phyloP scores from a whole-genome alignment of 2,113 vertebrate genomes.

The Vombatus ursinus region DNA sequence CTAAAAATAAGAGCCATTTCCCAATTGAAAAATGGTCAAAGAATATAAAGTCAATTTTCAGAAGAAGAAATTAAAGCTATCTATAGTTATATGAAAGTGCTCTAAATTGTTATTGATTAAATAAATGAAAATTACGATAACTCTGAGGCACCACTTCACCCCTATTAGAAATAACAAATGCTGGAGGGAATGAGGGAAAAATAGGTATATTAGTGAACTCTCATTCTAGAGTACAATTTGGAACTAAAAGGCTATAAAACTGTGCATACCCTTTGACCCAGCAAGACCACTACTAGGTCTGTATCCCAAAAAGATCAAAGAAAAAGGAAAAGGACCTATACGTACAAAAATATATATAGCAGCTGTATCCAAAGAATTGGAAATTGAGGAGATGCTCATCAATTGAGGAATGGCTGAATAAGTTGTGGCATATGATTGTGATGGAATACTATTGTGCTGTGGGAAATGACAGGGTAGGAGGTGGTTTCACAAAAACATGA shows the following conservation, averaged over 20 bases:
- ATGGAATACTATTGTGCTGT: neutral
- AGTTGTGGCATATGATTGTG: neutral
- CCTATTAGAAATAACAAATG: neutral
- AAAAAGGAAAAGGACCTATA: neutral
- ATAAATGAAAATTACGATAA: neutral
- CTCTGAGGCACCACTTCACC: neutral
- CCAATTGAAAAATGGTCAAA: neutral
- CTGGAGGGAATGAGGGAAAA: neutral
- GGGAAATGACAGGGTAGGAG: neutral
- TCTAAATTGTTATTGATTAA: neutral
- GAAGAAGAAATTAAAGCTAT: neutral
- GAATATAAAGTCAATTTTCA: neutral
- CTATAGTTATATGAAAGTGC: neutral
- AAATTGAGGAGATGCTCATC: neutral
- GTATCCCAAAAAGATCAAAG: neutral
- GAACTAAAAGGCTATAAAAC: neutral
- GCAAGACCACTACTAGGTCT: neutral
- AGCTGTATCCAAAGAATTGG: neutral
- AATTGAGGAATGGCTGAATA: neutral
- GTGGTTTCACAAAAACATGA: neutral
- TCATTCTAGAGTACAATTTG: neutral
- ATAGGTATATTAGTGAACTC: neutral
- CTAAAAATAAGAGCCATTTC: neutral
- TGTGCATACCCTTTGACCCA: neutral
- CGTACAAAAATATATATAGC: neutral